These are phyloP conservation scores for Mormyrops boulengeri DNA, from an alignment of 2,797 vertebrate genomes.

Conservation along the genomic window DNA sequence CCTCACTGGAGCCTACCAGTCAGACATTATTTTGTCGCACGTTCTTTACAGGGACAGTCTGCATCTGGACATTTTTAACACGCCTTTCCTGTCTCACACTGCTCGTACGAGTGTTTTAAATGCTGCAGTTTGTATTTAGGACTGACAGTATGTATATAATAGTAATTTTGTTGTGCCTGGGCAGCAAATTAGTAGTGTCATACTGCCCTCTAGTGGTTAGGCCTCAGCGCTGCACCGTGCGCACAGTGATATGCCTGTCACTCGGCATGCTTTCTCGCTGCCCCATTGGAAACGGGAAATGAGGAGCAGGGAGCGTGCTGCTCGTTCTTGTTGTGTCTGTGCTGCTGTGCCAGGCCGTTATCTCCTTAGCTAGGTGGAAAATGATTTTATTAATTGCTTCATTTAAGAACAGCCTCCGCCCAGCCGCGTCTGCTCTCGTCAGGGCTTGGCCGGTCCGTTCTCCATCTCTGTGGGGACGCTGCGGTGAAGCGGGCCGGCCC, in stretches of 20 bases:
- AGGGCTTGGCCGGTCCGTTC: conserved; percentile 16
- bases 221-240: neutral
- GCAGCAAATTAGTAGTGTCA: conserved; percentile 47
- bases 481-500: conserved; percentile 45
- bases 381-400: conserved; percentile 79
- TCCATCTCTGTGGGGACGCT: conserved; percentile 49
- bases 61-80: neutral
- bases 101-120: neutral
- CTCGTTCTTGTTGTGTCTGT: conserved; percentile 56
- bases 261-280: conserved; percentile 37
- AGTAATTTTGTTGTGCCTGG: conserved; percentile 29
- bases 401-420: conserved; percentile 57
- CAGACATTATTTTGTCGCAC: neutral
- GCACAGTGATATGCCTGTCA: conserved; percentile 2
- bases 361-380: conserved; percentile 74
- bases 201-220: conserved; percentile 66
- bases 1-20: neutral
- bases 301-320: conserved; percentile 32
- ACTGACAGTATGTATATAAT: conserved; percentile 44
- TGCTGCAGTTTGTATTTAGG: conserved; percentile 54
- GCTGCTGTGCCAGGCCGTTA: conserved; percentile 68
- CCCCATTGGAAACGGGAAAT: conserved; percentile 39
- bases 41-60: neutral
- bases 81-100: neutral
- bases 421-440: conserved; percentile 37